Percentiles rank a stretch among this genome's conserved stretches.
These are phyloP conservation scores for Rhinichthys klamathensis DNA, from an alignment of 2,113 vertebrate species.

Conservation along the genomic window DNA sequence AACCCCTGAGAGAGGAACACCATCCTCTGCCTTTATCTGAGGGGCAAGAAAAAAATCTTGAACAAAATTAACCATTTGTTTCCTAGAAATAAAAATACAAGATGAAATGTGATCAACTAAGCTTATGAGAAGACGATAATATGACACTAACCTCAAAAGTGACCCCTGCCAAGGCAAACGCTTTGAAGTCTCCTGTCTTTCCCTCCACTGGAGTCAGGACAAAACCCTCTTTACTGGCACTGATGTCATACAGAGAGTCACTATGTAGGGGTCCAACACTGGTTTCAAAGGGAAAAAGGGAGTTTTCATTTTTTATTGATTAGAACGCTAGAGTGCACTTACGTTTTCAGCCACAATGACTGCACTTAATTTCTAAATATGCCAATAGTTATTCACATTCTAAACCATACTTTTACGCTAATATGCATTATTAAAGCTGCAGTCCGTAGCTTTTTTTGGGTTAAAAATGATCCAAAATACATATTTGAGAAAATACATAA, in stretches of 20 bases:
- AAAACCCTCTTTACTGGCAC: slow-evolving; percentile 93
- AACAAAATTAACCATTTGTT: slow-evolving; percentile 30
- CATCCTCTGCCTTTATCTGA: slow-evolving; percentile 91
- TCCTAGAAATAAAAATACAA: neutral
- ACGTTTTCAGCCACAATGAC: neutral
- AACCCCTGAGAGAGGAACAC: slow-evolving; percentile 89
- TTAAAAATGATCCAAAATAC: too few relatives aligned
- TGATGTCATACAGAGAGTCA: slow-evolving; percentile 87
- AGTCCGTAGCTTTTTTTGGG: too few relatives aligned
- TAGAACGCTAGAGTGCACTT: neutral
- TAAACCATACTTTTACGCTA: neutral
- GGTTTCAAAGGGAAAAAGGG: slow-evolving; percentile 3
- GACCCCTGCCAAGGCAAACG: slow-evolving; percentile 93
- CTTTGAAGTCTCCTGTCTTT: slow-evolving; percentile 91
- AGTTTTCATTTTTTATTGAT: neutral
- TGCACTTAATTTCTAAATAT: neutral
- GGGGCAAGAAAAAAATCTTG: neutral
- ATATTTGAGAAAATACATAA: too few relatives aligned
- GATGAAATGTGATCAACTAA: neutral
- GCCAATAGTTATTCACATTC: neutral
- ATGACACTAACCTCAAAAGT: slow-evolving; percentile 88
- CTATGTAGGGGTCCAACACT: slow-evolving; percentile 96
- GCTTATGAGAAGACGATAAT: slow-evolving; percentile 44
- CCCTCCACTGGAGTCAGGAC: slow-evolving; percentile 90
- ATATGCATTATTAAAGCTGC: slow-evolving; percentile 1